phyloP scores from a whole-genome alignment of 2,113 vertebrate species.

The Fregata magnificens region DNA sequence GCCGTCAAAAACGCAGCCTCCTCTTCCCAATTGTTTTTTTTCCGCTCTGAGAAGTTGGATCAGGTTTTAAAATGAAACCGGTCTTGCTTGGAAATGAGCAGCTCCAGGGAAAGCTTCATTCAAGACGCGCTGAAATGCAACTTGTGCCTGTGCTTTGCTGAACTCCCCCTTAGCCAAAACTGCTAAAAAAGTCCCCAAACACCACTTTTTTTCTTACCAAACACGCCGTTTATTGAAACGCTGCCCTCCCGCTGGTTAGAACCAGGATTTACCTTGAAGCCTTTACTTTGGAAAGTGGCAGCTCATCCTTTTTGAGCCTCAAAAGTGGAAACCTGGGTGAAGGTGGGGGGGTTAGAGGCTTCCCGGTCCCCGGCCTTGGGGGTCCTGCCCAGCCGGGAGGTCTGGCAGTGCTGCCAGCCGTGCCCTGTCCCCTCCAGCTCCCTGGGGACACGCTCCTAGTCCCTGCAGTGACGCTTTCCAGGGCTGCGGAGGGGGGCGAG shows the following conservation, averaged over 20 bases:
- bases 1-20: not conserved
- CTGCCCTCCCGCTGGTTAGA: not conserved
- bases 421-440: not conserved
- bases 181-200: not conserved
- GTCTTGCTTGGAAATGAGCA: not conserved
- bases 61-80: not conserved
- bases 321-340: not conserved
- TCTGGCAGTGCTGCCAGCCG: not conserved
- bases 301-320: not conserved
- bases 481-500: not conserved
- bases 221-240: not conserved
- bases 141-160: not conserved
- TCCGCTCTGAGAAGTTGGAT: not conserved
- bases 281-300: rapidly evolving
- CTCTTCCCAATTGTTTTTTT: not conserved
- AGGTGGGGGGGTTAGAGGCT: not conserved
- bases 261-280: not conserved
- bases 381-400: not conserved
- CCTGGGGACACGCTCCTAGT: rapidly evolving
- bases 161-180: not conserved
- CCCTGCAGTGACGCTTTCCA: not conserved
- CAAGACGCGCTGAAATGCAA: not conserved
- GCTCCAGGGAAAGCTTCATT: not conserved
- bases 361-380: rapidly evolving
- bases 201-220: not conserved